These are phyloP conservation scores for Chauna torquata DNA, from an alignment of 2,113 vertebrate genomes.

Conservation along the genomic window DNA sequence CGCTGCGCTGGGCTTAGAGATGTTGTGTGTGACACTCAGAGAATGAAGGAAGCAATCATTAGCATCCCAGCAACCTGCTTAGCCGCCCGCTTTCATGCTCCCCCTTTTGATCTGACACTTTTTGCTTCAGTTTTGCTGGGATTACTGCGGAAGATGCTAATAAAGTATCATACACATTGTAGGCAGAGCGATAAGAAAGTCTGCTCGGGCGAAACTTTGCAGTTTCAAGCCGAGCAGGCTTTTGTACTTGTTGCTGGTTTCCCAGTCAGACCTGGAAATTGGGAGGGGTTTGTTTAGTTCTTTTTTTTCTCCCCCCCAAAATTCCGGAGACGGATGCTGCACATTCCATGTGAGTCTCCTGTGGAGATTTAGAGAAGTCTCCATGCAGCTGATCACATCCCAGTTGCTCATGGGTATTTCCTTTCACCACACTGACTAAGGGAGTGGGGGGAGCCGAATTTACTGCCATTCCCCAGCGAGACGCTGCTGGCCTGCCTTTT, in stretches of 20 bases:
- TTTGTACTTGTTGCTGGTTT: constrained; percentile 59
- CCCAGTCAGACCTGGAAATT: neutral
- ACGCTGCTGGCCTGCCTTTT: neutral
- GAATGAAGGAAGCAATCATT: constrained; percentile 78
- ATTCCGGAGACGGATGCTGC: neutral
- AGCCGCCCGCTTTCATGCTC: constrained; percentile 65
- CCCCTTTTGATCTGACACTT: constrained; percentile 71
- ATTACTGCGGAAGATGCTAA: constrained; percentile 65
- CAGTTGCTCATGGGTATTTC: neutral
- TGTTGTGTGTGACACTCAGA: constrained; percentile 73
- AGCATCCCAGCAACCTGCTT: constrained; percentile 75
- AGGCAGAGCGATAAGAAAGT: constrained; percentile 70
- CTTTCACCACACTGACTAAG: neutral
- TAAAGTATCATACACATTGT: constrained; percentile 41
- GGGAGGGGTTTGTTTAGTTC: neutral
- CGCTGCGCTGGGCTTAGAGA: constrained; percentile 57
- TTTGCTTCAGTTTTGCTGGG: constrained; percentile 61
- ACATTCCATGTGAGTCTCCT: neutral
- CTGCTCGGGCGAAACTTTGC: constrained; percentile 34
- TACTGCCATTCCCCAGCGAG: neutral
- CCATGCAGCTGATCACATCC: neutral
- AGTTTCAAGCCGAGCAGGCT: neutral
- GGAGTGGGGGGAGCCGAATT: neutral
- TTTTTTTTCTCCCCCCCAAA: neutral
- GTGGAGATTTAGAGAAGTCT: neutral